Base-by-base conservation (phyloP, 2,888 invertebrate species). In the Dichetophora obliterata region DNA sequence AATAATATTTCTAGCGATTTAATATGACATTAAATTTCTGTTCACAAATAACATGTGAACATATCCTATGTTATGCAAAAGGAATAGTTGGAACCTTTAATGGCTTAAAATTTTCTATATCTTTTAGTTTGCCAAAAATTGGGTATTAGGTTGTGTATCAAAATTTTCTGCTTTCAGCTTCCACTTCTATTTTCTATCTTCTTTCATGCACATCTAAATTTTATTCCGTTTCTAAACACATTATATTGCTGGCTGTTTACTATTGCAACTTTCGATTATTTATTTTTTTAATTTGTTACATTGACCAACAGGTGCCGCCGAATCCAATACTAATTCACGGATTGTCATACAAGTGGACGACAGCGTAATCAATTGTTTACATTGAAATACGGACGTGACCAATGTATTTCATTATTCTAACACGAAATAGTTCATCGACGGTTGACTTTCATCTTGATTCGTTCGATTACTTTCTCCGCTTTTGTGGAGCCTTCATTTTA, bases 371-470 rank as follows among this genome's bases (percentile, higher is more conserved):
- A 43, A 74, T 54, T 66, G 52, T 34, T 74, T 48, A 61, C n/a
- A 73, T 61, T 73, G 74, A 54, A 74, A 66, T 24, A 65, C 66
- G 22, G 73, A 48, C 74, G 54, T 74, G 74, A 74, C 52, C 65
- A 66, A 65, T 68, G 68, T 68, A 68, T 34, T 66, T 27, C 37
- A 34, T 66, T 66, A 52, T 63, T 65, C 73, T 65, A 65, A 65
- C 73, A 74, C 54, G 65, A 74, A 74, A 74, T 74, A 37, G 74
- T 74, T 74, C 74, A 74, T 52, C 66, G 74, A 66, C 74, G 66
- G 52, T 74, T 37, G 65, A 74, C 74, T 74, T 74, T 74, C 74
- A 74, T 74, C 74, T 65, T 74, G 74, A 74, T 74, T 54, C 37
- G 37, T 52, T 66, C 19, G 66, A 16, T 65, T 54, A 66, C 74